These are phyloP conservation scores for Cecropterus lyciades DNA, from an alignment of 1,140 invertebrate species.

Conservation along the genomic window DNA sequence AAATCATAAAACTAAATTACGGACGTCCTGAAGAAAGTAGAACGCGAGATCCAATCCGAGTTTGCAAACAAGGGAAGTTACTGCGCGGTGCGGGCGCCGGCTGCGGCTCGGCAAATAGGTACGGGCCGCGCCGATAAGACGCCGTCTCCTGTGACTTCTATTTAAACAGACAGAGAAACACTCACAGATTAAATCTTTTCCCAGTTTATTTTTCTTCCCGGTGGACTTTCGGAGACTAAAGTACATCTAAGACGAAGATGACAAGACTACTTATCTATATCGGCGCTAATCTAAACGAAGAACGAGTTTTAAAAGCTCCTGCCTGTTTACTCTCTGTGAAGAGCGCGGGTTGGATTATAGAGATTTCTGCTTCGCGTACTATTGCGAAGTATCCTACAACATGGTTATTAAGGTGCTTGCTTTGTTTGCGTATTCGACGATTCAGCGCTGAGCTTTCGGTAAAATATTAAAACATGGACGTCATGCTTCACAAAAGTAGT, in stretches of 20 bases:
- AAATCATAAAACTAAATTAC: slow-evolving; percentile 81
- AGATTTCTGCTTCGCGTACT: slow-evolving; percentile 62
- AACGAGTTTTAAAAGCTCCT: slow-evolving; percentile 65
- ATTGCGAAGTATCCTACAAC: slow-evolving; percentile 55
- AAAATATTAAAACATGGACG: slow-evolving; percentile 76
- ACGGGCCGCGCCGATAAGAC: slow-evolving; percentile 72
- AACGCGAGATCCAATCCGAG: slow-evolving; percentile 80
- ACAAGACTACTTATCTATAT: slow-evolving; percentile 67
- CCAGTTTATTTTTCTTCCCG: slow-evolving; percentile 73
- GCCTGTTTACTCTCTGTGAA: slow-evolving; percentile 47
- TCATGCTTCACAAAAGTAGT: slow-evolving; percentile 43
- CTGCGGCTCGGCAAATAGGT: slow-evolving; percentile 76
- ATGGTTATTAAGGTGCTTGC: slow-evolving; percentile 73
- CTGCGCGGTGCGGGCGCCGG: slow-evolving; percentile 58
- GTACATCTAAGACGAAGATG: slow-evolving; percentile 62
- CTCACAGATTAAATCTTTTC: slow-evolving; percentile 76
- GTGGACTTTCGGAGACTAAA: slow-evolving; percentile 57
- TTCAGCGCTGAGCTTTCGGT: slow-evolving; percentile 64
- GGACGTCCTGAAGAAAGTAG: slow-evolving; percentile 77
- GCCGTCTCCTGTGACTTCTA: slow-evolving; percentile 74
- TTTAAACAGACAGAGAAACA: slow-evolving; percentile 78
- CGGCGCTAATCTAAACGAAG: slow-evolving; percentile 63
- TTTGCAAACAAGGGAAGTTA: slow-evolving; percentile 83
- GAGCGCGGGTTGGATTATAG: slow-evolving; percentile 64
- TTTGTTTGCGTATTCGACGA: slow-evolving; percentile 74